Conservation (phyloP, 1,140 invertebrate species). For the Aleiodes sp. region DNA sequence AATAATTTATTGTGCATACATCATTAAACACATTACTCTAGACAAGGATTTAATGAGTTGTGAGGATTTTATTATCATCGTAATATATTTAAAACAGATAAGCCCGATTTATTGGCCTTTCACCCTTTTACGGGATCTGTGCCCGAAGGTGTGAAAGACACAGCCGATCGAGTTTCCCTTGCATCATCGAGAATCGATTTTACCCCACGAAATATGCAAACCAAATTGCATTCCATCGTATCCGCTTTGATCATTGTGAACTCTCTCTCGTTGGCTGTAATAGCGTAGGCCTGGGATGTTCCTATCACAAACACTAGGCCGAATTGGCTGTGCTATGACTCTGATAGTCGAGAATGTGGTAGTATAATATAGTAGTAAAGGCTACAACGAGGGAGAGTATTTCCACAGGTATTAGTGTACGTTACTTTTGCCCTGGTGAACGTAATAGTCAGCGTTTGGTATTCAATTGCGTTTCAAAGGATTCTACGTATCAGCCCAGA, state of each 20-base stretch:
- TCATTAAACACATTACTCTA: not conserved
- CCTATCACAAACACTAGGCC: slow-evolving; percentile 27
- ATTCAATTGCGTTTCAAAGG: not conserved
- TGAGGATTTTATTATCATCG: too few species aligned
- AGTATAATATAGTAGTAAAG: not conserved
- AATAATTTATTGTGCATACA: slow-evolving; percentile 1
- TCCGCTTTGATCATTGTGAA: slow-evolving; percentile 40
- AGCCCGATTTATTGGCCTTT: not conserved
- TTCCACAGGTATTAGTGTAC: not conserved
- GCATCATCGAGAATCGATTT: slow-evolving; percentile 51
- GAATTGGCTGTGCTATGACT: not conserved
- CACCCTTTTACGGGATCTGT: not conserved
- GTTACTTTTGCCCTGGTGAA: not conserved
- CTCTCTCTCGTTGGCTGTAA: slow-evolving; percentile 38
- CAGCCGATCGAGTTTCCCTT: not conserved
- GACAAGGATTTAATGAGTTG: too few species aligned
- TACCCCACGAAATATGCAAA: slow-evolving; percentile 57
- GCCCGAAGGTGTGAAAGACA: not conserved
- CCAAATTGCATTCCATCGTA: slow-evolving; percentile 56
- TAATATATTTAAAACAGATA: too few species aligned
- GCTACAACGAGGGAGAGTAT: not conserved
- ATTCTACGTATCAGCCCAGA: not conserved
- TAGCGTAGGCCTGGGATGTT: not conserved
- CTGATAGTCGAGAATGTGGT: not conserved
- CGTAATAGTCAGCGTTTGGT: not conserved